Percentiles rank a stretch among this genome's conserved stretches.
Evolutionary conservation across 2,888 invertebrate genomes (phyloP).

Genomic region (Meiosimyza decipiens): DNA sequence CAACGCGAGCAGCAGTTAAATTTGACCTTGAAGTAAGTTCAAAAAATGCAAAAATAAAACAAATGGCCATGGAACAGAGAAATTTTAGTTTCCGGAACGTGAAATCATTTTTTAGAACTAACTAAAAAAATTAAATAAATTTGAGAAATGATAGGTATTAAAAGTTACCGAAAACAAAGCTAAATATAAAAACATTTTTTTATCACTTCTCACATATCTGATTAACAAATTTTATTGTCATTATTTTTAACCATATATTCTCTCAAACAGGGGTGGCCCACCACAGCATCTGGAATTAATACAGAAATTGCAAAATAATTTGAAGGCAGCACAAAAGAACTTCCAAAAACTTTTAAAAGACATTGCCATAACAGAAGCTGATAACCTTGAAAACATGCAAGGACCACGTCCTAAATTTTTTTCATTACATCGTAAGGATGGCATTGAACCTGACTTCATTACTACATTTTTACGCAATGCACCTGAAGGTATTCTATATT

Average conservation of each 20-base stretch:
- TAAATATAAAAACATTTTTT: not conserved
- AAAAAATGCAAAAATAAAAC: not conserved
- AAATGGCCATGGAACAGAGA: too few species aligned
- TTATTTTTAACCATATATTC: not conserved
- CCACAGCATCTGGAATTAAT: slow-evolving; percentile 77
- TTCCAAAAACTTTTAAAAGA: slow-evolving; percentile 76
- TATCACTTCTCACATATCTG: not conserved
- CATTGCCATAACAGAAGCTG: slow-evolving; percentile 76
- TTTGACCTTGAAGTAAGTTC: slow-evolving; percentile 76
- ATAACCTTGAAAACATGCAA: slow-evolving; percentile 70
- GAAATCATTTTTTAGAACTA: not conserved
- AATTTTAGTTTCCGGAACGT: not conserved
- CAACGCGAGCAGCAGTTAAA: slow-evolving; percentile 78
- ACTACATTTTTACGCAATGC: slow-evolving; percentile 75
- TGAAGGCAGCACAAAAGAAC: slow-evolving; percentile 74
- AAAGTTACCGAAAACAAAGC: not conserved
- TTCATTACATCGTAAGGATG: slow-evolving; percentile 77
- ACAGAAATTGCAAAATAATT: slow-evolving; percentile 78
- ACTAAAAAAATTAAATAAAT: not conserved
- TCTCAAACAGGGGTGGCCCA: slow-evolving; percentile 73
- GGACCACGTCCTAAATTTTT: slow-evolving; percentile 72
- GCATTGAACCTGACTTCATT: slow-evolving; percentile 79
- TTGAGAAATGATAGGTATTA: not conserved
- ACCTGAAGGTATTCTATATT: slow-evolving; percentile 71
- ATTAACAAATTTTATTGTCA: too few species aligned